phyloP scores from a whole-genome alignment of 2,797 vertebrate genomes.

The Rallus crepitans region DNA sequence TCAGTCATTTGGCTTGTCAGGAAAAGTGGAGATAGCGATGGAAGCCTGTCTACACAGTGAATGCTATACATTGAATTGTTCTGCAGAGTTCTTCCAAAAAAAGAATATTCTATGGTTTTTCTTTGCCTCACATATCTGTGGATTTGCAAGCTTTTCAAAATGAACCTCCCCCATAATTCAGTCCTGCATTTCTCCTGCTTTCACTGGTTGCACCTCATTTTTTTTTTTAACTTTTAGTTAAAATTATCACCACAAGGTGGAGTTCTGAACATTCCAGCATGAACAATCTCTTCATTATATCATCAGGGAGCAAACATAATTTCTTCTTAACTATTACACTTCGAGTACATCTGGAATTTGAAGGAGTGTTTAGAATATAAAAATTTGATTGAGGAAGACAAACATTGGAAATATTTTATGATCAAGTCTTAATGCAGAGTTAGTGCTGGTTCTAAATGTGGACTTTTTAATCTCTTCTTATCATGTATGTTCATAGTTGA shows the following conservation, averaged over 20 bases:
- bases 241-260: slow-evolving; percentile 66
- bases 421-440: neutral
- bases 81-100: neutral
- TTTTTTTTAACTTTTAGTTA: neutral
- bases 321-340: neutral
- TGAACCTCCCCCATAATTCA: neutral
- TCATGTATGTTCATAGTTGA: neutral
- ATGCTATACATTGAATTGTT: neutral
- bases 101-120: neutral
- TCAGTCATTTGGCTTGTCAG: neutral
- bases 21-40: neutral
- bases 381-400: neutral
- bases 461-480: neutral
- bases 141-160: neutral
- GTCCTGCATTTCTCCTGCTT: neutral
- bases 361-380: neutral
- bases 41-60: neutral
- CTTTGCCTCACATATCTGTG: neutral
- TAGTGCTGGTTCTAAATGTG: neutral
- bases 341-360: neutral
- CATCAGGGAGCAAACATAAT: neutral
- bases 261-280: slow-evolving; percentile 50
- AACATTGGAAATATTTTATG: neutral
- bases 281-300: neutral
- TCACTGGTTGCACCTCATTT: neutral